Percentiles rank a stretch among this genome's conserved stretches.
Evolutionary conservation across 2,888 invertebrate species (phyloP).

Genomic region (Chaetogeoica ovagalla): DNA sequence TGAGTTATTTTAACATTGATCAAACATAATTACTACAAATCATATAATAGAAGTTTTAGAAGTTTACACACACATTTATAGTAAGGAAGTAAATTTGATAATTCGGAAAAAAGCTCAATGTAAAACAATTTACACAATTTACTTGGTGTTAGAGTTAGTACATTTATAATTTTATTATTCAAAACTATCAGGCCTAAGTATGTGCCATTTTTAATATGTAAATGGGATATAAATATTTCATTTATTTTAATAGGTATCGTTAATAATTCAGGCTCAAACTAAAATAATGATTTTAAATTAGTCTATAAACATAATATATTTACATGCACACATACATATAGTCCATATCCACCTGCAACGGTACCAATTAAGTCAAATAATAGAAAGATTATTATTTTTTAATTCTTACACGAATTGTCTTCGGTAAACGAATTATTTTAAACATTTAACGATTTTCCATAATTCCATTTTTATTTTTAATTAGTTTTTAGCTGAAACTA

Average conservation of each 20-base stretch:
- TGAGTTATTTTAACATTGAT: background rate
- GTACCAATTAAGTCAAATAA: background rate
- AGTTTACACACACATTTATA: background rate
- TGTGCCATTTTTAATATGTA: constrained; percentile 26
- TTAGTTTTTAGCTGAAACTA: too few relatives aligned
- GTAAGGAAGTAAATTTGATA: too few relatives aligned
- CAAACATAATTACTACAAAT: background rate
- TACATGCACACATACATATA: background rate
- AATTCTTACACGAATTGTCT: too few relatives aligned
- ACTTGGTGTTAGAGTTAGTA: too few relatives aligned
- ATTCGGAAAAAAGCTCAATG: background rate
- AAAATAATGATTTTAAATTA: constrained; percentile 4
- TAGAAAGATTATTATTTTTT: too few relatives aligned
- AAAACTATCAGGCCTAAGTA: constrained; percentile 6
- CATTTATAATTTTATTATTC: background rate
- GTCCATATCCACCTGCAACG: background rate
- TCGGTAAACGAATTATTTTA: too few relatives aligned
- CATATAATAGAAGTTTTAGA: background rate
- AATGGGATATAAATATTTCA: background rate
- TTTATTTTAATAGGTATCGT: constrained; percentile 9
- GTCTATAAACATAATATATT: background rate
- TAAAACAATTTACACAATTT: too few relatives aligned
- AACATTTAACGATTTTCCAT: too few relatives aligned
- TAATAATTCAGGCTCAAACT: constrained; percentile 27
- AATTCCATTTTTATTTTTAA: too few relatives aligned